Conservation (phyloP, 2,888 invertebrate genomes). For the Cosmia trapezina region DNA sequence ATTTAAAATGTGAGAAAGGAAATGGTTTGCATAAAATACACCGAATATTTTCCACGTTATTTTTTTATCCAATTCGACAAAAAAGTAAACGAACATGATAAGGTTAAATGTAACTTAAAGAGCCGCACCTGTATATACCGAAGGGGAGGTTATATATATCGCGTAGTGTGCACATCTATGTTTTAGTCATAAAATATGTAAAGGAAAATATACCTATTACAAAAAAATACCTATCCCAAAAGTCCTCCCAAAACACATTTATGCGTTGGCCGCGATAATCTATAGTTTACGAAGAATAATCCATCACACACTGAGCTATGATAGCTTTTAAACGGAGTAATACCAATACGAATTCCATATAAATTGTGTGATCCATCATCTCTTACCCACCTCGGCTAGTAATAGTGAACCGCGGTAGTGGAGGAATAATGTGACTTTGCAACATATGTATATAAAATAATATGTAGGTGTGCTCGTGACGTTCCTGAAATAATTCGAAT, state of each 20-base stretch:
- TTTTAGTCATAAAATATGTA: not conserved
- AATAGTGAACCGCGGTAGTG: slow-evolving; percentile 48
- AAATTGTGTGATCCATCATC: slow-evolving; percentile 67
- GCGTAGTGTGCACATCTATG: not conserved
- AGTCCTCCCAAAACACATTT: slow-evolving; percentile 8
- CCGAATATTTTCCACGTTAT: not conserved
- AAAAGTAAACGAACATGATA: not conserved
- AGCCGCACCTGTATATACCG: not conserved
- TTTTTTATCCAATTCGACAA: not conserved
- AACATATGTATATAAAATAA: slow-evolving; percentile 12
- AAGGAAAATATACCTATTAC: not conserved
- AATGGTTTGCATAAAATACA: not conserved
- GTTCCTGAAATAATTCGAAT: not conserved
- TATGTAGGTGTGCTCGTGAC: not conserved
- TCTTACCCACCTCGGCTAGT: slow-evolving; percentile 42
- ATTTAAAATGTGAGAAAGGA: not conserved
- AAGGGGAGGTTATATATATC: not conserved
- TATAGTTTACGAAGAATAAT: slow-evolving; percentile 64
- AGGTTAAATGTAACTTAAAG: not conserved
- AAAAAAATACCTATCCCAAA: not conserved
- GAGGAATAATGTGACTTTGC: slow-evolving; percentile 30
- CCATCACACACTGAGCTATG: slow-evolving; percentile 74
- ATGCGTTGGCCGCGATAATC: slow-evolving; percentile 25
- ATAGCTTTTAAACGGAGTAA: slow-evolving; percentile 71
- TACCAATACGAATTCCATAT: slow-evolving; percentile 66